Evolutionary conservation across 2,888 invertebrate species (phyloP).

Genomic region (Amphipyra berbera): DNA sequence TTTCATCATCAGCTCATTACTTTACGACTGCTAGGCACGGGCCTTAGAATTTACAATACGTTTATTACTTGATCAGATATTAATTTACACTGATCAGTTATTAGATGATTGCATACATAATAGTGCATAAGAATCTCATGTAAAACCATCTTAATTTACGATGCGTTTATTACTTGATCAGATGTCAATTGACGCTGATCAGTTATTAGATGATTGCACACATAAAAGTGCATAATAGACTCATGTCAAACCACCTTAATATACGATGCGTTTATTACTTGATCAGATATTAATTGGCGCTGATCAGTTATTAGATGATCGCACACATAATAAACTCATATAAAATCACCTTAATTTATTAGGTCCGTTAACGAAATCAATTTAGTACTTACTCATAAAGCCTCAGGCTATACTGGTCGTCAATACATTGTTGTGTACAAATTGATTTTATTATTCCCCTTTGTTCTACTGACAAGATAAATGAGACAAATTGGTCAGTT

Average conservation of each 20-base stretch:
- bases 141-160: neutral
- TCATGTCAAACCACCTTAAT: neutral
- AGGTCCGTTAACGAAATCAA: neutral
- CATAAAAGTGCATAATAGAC: neutral
- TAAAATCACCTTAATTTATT: neutral
- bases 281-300: neutral
- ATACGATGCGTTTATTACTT: too few species aligned
- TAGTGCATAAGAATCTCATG: neutral
- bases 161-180: neutral
- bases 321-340: neutral
- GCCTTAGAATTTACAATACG: too few species aligned
- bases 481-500: constrained; percentile 45
- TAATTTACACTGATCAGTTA: neutral
- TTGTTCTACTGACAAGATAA: constrained; percentile 52
- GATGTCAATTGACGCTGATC: neutral
- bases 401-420: constrained; percentile 20
- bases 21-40: too few species aligned
- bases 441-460: constrained; percentile 41
- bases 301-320: neutral
- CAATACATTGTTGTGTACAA: constrained; percentile 28
- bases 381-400: constrained; percentile 17
- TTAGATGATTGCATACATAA: neutral
- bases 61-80: neutral
- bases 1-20: too few species aligned
- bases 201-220: neutral